Conservation (phyloP, 2,113 vertebrate species). For the Dryoscopus gambensis region DNA sequence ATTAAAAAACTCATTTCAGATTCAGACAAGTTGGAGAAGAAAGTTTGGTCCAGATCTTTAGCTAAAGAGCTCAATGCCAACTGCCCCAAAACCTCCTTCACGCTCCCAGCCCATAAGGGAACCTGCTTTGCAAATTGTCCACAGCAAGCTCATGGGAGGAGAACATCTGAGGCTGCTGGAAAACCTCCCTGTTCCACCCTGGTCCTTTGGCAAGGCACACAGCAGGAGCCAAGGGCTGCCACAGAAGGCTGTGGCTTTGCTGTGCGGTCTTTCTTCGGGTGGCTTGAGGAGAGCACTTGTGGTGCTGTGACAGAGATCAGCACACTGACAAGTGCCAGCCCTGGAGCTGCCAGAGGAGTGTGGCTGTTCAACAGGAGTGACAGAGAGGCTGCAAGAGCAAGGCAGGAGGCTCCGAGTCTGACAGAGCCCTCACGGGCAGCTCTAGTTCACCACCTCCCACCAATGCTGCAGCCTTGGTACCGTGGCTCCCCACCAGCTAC, state of each 20-base stretch:
- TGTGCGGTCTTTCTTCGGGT: fast-evolving
- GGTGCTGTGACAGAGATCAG: background rate
- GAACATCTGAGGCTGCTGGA: background rate
- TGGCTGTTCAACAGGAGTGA: background rate
- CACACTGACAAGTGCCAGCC: fast-evolving
- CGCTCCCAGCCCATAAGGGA: background rate
- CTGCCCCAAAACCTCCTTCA: background rate
- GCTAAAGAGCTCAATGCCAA: background rate
- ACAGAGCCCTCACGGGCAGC: background rate
- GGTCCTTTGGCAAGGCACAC: background rate
- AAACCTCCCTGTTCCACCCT: background rate
- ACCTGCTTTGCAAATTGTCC: background rate
- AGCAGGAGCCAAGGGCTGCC: background rate
- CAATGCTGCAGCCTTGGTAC: background rate
- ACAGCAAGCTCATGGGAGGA: background rate
- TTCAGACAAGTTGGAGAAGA: background rate
- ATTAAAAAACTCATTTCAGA: background rate
- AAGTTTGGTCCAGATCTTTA: background rate
- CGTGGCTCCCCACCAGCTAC: background rate
- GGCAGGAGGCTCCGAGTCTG: background rate
- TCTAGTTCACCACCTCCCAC: background rate
- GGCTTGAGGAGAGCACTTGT: background rate
- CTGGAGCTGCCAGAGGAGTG: background rate
- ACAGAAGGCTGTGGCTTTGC: background rate
- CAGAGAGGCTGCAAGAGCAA: background rate